phyloP scores from a whole-genome alignment of 1,140 invertebrate genomes.

The Hermetia illucens region DNA sequence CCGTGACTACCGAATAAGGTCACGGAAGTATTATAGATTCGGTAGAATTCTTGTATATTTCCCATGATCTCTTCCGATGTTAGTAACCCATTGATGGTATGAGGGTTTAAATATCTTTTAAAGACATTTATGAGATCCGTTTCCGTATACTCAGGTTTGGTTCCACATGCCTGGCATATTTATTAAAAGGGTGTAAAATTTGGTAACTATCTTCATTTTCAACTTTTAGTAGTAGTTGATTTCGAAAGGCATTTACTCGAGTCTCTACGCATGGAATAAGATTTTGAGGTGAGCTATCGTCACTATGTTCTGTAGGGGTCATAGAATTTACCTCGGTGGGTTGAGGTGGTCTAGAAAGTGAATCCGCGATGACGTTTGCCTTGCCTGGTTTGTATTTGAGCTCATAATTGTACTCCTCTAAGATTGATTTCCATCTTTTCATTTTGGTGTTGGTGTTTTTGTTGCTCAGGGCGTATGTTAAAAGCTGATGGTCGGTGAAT shows the following conservation, averaged over 20 bases:
- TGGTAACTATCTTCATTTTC: neutral
- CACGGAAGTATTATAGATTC: too few species aligned
- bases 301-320: neutral
- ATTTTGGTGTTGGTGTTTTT: too few species aligned
- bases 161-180: neutral
- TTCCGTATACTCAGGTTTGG: neutral
- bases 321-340: neutral
- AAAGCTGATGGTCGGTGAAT: too few species aligned
- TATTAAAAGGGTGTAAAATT: neutral
- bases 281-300: neutral
- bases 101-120: neutral
- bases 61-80: neutral
- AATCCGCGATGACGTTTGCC: constrained; percentile 7
- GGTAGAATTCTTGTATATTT: neutral
- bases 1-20: neutral
- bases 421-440: constrained; percentile 18
- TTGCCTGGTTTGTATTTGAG: constrained; percentile 14
- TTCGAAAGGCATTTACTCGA: neutral
- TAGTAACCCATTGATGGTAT: neutral
- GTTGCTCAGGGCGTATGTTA: too few species aligned
- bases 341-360: neutral
- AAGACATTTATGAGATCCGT: neutral
- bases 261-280: constrained; percentile 1
- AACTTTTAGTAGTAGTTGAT: neutral
- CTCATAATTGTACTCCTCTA: constrained; percentile 20